phyloP scores from a whole-genome alignment of 1,140 invertebrate genomes.

The Drosophila santomea region DNA sequence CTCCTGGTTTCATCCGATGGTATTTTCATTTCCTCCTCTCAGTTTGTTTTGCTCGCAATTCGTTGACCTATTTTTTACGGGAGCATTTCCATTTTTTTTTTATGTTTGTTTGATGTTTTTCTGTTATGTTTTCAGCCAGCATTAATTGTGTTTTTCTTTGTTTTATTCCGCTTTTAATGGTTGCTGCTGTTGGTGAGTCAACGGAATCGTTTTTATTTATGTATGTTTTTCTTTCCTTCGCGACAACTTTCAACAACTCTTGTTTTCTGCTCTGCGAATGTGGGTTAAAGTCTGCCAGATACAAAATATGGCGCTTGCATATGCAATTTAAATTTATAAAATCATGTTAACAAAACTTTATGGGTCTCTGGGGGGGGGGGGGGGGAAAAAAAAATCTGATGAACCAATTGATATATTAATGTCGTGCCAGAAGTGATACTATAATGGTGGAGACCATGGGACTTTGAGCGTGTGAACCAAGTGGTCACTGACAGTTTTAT shows the following conservation, averaged over 20 bases:
- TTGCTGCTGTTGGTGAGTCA: constrained; percentile 22
- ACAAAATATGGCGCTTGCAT: constrained; percentile 23
- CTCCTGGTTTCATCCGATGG: constrained; percentile 12
- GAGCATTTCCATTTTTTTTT: neutral
- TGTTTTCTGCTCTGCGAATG: constrained; percentile 27
- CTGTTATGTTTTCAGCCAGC: constrained; percentile 28
- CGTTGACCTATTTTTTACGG: constrained; percentile 24
- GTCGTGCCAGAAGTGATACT: constrained; percentile 23
- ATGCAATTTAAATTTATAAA: constrained; percentile 31
- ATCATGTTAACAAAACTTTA: constrained; percentile 30
- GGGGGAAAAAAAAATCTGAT: constrained; percentile 22
- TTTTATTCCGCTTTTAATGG: constrained; percentile 42
- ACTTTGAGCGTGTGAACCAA: constrained; percentile 58
- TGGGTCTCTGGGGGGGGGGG: neutral
- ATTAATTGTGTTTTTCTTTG: constrained; percentile 46
- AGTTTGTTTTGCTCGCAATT: constrained; percentile 45
- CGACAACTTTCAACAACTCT: constrained; percentile 32
- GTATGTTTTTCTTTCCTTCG: neutral
- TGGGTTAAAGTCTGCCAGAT: constrained; percentile 24
- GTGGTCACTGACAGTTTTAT: constrained; percentile 45
- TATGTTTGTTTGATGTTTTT: constrained; percentile 20
- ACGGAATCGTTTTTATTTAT: constrained; percentile 15
- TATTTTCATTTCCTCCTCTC: constrained; percentile 24
- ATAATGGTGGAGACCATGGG: constrained; percentile 5
- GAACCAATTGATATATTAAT: constrained; percentile 39